Evolutionary conservation across 2,888 invertebrate genomes (phyloP), one percentile per base, ranked within the genome.

Genomic region (Cephus spinipes): DNA sequence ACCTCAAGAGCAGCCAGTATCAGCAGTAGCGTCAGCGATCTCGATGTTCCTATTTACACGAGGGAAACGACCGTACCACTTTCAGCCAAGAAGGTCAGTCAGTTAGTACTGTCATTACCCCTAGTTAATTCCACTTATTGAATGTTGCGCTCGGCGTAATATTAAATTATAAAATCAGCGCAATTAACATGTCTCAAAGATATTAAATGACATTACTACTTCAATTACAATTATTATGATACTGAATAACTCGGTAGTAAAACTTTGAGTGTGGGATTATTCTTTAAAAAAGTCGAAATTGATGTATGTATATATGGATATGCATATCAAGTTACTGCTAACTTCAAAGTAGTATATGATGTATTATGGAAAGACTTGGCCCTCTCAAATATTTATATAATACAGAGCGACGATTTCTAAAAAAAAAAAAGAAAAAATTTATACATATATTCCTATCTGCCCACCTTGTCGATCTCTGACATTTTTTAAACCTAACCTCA

Each of bases 31-130:
- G 92, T 93, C 80, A 93, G 92, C 84, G 93, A 94, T 85, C 89
- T 93, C 87, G 93, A 94, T 82, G 93, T 93, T 71, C 93, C 93
- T n/a, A 94, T 94, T 82, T 94, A 94, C 82, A 89, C 91, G 73
- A 88, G 92, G 32, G 90, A 92, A 78, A 91, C 91, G 3, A 91
- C 91, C 69, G 79, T 90, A 81, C 91, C 90, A 1, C 79, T 91
- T 3, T 88, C 88, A 1, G 85, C 87, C 31, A 86, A 83, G 80
- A 85, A 84, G 86, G 91, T 90, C 81, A 87, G 85, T 71, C 34
- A 55, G 55, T 55, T 55, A 55, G 55, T 55, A 55, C 23, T 9
- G 55, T 55, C 9, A 74, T 73, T 23, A 31, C 32, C 4, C 9
- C 23, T 55, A 23, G 23, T 55, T 23, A 55, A 55, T 55, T 55